These are phyloP conservation scores for Rynchops niger DNA, from an alignment of 2,113 vertebrate genomes.

Conservation along the genomic window DNA sequence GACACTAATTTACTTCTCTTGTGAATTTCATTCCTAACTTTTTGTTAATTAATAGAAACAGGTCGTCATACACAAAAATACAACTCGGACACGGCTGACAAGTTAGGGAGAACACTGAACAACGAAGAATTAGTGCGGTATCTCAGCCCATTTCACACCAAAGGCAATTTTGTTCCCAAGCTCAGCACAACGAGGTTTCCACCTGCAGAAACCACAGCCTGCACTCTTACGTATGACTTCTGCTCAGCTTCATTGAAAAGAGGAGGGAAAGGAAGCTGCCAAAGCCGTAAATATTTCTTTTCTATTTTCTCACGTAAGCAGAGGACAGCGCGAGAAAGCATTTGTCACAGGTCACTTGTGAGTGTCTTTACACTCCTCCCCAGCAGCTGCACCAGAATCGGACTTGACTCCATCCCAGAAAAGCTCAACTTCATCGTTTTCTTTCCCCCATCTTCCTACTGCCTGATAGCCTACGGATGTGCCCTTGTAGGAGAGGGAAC, in stretches of 20 bases:
- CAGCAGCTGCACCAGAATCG: not conserved
- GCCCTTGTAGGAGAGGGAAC: no score
- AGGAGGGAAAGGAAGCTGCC: not conserved
- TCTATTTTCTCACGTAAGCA: rapidly evolving
- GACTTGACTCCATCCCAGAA: not conserved
- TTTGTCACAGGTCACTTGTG: no score
- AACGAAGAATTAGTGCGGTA: not conserved
- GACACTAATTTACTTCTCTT: not conserved
- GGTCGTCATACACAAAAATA: not conserved
- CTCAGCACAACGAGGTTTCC: not conserved
- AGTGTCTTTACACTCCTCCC: not conserved
- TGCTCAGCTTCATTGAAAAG: not conserved
- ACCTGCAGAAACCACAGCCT: not conserved
- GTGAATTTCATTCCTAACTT: not conserved
- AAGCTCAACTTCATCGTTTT: not conserved
- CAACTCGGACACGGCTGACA: rapidly evolving
- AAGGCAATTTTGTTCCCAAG: not conserved
- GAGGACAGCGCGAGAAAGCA: not conserved
- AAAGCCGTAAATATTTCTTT: not conserved
- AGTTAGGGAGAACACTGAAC: not conserved
- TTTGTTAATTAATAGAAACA: not conserved
- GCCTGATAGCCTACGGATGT: rapidly evolving
- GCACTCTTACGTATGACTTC: rapidly evolving
- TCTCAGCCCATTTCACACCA: not conserved
- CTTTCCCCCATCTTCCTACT: not conserved